Percentiles rank a stretch among this genome's conserved stretches.
Conservation (phyloP, 1,140 invertebrate species). For the Euwallacea similis region DNA sequence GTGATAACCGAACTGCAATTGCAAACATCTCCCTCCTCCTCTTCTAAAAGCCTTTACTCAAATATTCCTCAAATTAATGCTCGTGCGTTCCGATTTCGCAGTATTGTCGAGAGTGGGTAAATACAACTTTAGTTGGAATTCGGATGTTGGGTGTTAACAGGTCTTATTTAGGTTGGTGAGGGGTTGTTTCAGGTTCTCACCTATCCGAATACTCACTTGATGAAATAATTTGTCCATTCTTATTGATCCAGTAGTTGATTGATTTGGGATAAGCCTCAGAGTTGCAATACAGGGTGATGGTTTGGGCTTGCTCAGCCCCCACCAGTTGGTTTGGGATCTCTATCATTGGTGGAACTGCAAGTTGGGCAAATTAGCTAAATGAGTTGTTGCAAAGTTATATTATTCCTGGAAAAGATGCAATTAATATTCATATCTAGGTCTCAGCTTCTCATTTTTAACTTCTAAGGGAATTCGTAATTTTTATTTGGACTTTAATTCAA, state of each 20-base stretch:
- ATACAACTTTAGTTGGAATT: background rate
- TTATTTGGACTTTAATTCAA: too few relatives aligned
- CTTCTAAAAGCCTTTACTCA: conserved; percentile 3
- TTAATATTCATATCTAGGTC: too few relatives aligned
- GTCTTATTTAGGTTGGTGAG: background rate
- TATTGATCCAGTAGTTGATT: conserved; percentile 82
- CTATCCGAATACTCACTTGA: conserved; percentile 58
- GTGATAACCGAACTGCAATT: conserved; percentile 19
- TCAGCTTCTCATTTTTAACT: too few relatives aligned
- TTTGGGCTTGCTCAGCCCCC: conserved; percentile 70
- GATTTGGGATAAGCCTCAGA: conserved; percentile 86
- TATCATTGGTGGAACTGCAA: conserved; percentile 77
- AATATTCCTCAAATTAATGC: conserved; percentile 12
- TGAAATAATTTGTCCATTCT: conserved; percentile 75
- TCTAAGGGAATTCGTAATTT: too few relatives aligned
- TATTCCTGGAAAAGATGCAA: too few relatives aligned
- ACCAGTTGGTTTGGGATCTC: conserved; percentile 79
- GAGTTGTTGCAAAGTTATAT: too few relatives aligned
- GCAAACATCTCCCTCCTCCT: background rate
- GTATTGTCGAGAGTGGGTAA: background rate
- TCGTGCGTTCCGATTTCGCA: background rate
- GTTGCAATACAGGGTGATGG: conserved; percentile 75
- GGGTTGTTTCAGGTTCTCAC: background rate
- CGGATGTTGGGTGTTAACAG: background rate
- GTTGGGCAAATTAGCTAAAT: background rate